Base-by-base conservation (phyloP, 2,888 invertebrate genomes). In the Neoaliturus tenellus region DNA sequence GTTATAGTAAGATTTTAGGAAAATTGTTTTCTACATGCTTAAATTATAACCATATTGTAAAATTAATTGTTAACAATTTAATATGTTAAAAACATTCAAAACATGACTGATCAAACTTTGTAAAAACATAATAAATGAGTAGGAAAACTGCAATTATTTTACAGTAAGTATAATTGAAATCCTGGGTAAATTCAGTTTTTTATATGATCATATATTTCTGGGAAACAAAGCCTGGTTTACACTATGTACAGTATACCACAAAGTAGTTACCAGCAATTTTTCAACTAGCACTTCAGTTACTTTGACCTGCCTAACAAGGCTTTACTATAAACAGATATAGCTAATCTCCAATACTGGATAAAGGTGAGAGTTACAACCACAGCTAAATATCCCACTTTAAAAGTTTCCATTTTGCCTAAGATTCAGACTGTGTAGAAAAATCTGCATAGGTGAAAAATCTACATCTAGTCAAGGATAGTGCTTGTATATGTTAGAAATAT, bases 381-480 rank as follows among this genome's bases (percentile, higher is more conserved):
- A 28, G 4, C 14, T 67, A n/a, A 67, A 33, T 69, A 39, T 20
- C 39, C 39, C 31, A 69, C 4, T 69, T 69, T 8, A 14, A 12
- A 62, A 4, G 4, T 20, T 62, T 31, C 25, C 62, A 62, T 62
- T 28, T 12, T 20, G 69, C 69, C 69, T 69, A n/a, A 35, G 35
- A n/a, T 69, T 69, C 39, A 39, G 69, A 69, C 35, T 69, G 69
- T 33, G 4, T 35, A 39, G 33, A 20, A 35, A 39, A 69, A 39
- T 69, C 69, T 62, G 62, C 62, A 20, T 62, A 17, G 62, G 62
- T 25, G 62, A 28, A 62, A 62, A 20, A 62, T 62, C 10, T 62
- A 62, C 17, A 14, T 62, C 31, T 55, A 55, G 55, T 62, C 31
- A 28, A 20, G 4, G 6, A 35, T 69, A 69, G 69, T 39, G 39